phyloP scores from a whole-genome alignment of 2,113 vertebrate species.

The Tiliqua scincoides region DNA sequence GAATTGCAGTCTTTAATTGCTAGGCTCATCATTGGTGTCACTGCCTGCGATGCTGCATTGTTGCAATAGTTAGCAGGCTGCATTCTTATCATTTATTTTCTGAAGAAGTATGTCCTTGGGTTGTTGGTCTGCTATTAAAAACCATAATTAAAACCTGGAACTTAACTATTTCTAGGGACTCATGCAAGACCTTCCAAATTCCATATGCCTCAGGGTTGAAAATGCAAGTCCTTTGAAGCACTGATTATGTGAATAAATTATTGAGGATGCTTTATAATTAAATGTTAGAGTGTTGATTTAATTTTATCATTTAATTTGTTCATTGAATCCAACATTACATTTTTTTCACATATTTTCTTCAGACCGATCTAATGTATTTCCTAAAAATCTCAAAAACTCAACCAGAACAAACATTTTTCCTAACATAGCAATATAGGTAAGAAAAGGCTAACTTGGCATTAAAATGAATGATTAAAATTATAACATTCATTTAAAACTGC shows the following conservation, averaged over 20 bases:
- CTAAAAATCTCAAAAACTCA: constrained; percentile 7
- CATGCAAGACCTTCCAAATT: not conserved
- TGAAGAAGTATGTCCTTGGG: not conserved
- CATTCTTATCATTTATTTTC: not conserved
- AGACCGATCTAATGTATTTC: constrained; percentile 7
- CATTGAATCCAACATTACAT: not conserved
- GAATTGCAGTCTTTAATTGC: too few relatives aligned
- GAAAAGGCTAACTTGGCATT: constrained; percentile 16
- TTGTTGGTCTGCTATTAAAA: not conserved
- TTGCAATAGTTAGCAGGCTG: not conserved
- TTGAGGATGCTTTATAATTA: not conserved
- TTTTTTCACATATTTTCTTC: not conserved
- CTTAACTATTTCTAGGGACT: not conserved
- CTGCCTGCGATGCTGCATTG: not conserved
- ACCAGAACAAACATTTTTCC: not conserved
- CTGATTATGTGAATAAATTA: not conserved
- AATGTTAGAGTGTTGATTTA: not conserved
- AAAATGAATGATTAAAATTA: not conserved
- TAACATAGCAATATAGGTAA: not conserved
- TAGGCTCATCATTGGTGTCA: not conserved
- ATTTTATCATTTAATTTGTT: not conserved
- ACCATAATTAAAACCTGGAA: too few relatives aligned
- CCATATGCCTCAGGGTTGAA: not conserved
- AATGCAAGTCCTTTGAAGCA: constrained; percentile 2
- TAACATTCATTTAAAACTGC: not conserved